These are phyloP conservation scores for Euplagia quadripunctaria DNA, from an alignment of 2,888 invertebrate species.

Conservation along the genomic window DNA sequence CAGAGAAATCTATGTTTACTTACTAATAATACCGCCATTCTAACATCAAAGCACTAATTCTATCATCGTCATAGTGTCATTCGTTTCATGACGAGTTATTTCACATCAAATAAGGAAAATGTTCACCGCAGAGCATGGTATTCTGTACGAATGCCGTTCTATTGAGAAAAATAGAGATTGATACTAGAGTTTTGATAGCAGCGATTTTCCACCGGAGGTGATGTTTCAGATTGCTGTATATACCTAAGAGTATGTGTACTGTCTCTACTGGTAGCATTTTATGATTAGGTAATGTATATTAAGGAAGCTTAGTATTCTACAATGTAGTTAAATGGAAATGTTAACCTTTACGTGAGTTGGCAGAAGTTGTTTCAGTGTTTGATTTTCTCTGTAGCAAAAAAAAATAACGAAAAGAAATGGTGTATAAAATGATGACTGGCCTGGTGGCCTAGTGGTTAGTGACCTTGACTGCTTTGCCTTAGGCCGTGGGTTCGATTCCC, in stretches of 20 bases:
- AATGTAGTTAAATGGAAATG: no score
- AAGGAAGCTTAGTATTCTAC: no score
- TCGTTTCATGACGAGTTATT: background rate
- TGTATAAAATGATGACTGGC: no score
- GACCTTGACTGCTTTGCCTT: no score
- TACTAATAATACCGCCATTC: background rate
- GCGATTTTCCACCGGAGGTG: background rate
- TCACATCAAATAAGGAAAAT: background rate
- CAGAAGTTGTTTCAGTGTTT: no score
- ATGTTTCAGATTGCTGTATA: background rate
- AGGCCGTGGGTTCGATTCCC: no score
- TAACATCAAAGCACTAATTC: conserved; percentile 3
- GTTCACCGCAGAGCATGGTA: background rate
- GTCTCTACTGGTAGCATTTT: no score
- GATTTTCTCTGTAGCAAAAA: no score
- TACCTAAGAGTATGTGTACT: background rate
- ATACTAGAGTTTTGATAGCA: background rate
- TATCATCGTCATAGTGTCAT: background rate
- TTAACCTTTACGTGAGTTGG: no score
- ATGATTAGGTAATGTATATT: no score
- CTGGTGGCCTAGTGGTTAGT: no score
- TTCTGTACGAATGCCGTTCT: background rate
- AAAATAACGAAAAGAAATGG: background rate
- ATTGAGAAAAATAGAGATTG: no score
- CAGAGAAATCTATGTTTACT: background rate